Evolutionary conservation across 92 coral and sea anemone species (phyloP).

Genomic region (Anthopleura xanthogrammica): DNA sequence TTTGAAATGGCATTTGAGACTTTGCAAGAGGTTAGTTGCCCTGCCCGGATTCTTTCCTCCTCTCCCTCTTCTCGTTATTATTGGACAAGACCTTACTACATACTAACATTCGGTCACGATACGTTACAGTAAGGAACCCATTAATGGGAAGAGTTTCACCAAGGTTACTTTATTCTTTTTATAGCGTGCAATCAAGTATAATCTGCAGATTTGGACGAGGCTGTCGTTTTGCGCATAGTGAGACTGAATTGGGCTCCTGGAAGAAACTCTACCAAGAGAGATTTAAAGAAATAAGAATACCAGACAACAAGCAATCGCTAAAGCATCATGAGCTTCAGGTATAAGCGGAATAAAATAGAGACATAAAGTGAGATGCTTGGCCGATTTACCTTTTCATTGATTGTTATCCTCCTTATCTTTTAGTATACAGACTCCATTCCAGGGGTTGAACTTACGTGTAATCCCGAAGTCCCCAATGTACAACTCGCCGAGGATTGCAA

Average conservation of each 20-base stretch:
- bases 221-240: constrained; percentile 60
- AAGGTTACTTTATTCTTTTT: background rate
- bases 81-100: too few relatives aligned
- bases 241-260: constrained; percentile 63
- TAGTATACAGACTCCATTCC: constrained; percentile 15
- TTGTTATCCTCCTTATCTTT: background rate
- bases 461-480: constrained; percentile 44
- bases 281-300: background rate
- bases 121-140: background rate
- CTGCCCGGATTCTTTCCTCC: too few relatives aligned
- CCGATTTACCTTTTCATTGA: background rate
- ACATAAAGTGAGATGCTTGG: too few relatives aligned
- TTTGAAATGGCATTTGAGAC: constrained; percentile 17
- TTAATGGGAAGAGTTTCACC: background rate
- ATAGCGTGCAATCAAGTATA: constrained; percentile 27
- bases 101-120: too few relatives aligned
- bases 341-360: background rate
- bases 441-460: constrained; percentile 39
- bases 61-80: too few relatives aligned
- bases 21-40: constrained; percentile 55
- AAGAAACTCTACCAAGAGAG: constrained; percentile 13
- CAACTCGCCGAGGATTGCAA: constrained; percentile 34
- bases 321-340: background rate
- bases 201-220: constrained; percentile 61
- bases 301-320: background rate